Evolutionary conservation across 2,888 invertebrate genomes (phyloP), one percentile per base, ranked within the genome.

Genomic region (Hydropsyche betteni): DNA sequence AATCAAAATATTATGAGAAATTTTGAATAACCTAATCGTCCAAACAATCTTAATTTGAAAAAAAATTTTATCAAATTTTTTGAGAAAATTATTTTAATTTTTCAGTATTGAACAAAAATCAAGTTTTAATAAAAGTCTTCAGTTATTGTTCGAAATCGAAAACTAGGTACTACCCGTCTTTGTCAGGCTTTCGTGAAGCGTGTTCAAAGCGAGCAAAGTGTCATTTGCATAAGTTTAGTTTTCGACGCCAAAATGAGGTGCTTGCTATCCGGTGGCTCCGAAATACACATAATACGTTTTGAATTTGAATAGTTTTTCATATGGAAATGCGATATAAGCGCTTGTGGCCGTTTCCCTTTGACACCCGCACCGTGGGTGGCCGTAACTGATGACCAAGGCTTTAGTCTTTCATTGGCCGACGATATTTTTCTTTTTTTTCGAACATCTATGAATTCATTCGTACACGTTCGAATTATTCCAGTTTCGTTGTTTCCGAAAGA

Each of bases 381-480:
- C 72, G 72, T 72, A 72, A 58, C 72, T 72, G 72, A 72, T 72
- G 72, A 72, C 55, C 72, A 72, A 72, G 44, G 72, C 72, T 72
- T 72, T 72, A 58, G 55, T 72, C 72, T 61, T 38, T 72, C 58
- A 61, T 58, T 61, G 24, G 24, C 24, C 24, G 24, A 24, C 8
- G 69, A 51, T 55, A 16, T 55, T 55, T 55, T 55, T 55, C 55
- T 55, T n/a, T 55, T 36, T 64, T 64, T 61, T 61, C 33, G 14
- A 44, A 44, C 44, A 7, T 12, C 33, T 12, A 33, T 64, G 10
- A 61, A 36, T 34, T 6, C 6, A 55, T 4, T 64, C 34, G 64
- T 44, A 10, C 6, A 44, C 34, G 34, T 64, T 36, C 12, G 64
- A 64, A 64, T 64, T 36, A 36, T 36, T 24, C 36, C 12, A 36